Percentiles rank a stretch among this genome's conserved stretches.
These are phyloP conservation scores for Drosophila oshimai DNA, from an alignment of 1,140 invertebrate species.

Conservation along the genomic window DNA sequence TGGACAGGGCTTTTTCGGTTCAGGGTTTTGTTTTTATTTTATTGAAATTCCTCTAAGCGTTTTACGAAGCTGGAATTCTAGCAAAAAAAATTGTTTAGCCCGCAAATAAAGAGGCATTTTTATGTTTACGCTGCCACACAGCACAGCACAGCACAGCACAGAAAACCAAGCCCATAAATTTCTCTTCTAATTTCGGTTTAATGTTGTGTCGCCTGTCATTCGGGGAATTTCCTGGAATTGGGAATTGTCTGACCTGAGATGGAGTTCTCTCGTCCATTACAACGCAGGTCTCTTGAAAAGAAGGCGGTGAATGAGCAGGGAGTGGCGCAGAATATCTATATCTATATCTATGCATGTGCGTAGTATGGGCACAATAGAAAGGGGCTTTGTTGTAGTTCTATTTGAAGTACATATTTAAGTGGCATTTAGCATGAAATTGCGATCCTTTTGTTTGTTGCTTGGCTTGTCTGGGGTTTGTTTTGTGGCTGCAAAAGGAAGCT, in stretches of 20 bases:
- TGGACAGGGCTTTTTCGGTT: constrained; percentile 14
- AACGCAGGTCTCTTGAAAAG: constrained; percentile 9
- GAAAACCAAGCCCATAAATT: constrained; percentile 34
- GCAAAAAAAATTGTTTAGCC: background rate
- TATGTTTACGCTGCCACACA: constrained; percentile 1
- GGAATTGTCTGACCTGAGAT: constrained; percentile 11
- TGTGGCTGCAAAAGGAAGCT: constrained; percentile 30
- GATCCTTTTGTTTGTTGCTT: constrained; percentile 56
- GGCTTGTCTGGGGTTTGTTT: constrained; percentile 20
- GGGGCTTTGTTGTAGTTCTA: constrained; percentile 24
- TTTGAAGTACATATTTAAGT: constrained; percentile 54
- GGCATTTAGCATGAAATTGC: constrained; percentile 47
- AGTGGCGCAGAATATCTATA: background rate
- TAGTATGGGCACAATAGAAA: constrained; percentile 5
- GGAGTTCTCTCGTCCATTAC: constrained; percentile 14
- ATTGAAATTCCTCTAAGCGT: background rate
- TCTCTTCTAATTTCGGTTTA: constrained; percentile 66
- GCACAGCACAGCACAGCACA: no score
- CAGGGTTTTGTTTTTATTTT: constrained; percentile 14
- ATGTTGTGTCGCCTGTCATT: constrained; percentile 57
- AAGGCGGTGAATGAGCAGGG: background rate
- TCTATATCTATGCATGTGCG: background rate
- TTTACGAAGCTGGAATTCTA: background rate
- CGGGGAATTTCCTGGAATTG: constrained; percentile 39
- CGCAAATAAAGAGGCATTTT: constrained; percentile 33